Percentiles rank a stretch among this genome's conserved stretches.
phyloP scores from a whole-genome alignment of 2,113 vertebrate genomes.

The Cariama cristata region DNA sequence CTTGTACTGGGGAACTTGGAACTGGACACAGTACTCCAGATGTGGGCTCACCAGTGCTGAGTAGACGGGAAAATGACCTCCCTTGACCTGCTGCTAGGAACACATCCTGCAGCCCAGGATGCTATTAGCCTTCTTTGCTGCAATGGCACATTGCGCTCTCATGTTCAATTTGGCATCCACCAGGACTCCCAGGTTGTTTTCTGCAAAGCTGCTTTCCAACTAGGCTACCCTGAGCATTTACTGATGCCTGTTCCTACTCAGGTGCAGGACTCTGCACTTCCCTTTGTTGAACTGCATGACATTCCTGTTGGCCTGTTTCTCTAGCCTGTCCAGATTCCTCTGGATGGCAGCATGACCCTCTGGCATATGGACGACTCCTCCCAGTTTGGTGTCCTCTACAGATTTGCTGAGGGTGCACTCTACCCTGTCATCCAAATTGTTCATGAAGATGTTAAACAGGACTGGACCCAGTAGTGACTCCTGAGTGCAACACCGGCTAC shows the following conservation, averaged over 20 bases:
- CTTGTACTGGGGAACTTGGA: neutral
- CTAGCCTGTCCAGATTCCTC: neutral
- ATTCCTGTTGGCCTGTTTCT: neutral
- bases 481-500: neutral
- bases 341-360: neutral
- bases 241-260: neutral
- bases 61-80: neutral
- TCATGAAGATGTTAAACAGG: neutral
- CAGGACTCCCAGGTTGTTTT: neutral
- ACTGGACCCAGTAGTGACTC: no score
- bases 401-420: neutral
- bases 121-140: neutral
- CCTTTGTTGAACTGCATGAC: neutral
- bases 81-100: neutral
- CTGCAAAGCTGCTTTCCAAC: neutral
- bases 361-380: neutral
- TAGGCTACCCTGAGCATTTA: rapidly evolving
- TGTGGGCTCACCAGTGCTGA: neutral
- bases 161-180: neutral
- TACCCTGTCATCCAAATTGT: neutral
- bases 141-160: neutral
- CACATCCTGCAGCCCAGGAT: neutral
- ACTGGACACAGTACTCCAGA: neutral
- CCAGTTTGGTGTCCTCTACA: neutral
- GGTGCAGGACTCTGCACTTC: neutral